Conservation (phyloP, 2,888 invertebrate species). For the Leucophora obtusa region DNA sequence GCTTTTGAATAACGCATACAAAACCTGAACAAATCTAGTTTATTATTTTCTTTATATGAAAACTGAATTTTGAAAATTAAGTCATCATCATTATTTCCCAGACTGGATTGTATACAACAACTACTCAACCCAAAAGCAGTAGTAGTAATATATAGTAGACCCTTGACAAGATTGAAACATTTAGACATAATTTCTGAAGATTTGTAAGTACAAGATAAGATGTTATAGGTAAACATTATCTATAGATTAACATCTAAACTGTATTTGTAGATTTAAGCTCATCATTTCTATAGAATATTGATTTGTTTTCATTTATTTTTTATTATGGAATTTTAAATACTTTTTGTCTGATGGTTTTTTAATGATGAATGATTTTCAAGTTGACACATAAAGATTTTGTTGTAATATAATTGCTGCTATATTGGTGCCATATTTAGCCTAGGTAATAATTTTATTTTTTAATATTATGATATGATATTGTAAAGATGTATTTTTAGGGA, state of each 20-base stretch:
- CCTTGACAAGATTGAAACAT: constrained; percentile 10
- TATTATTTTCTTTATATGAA: constrained; percentile 1
- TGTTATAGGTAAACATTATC: not conserved
- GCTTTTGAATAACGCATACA: not conserved
- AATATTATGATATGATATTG: not conserved
- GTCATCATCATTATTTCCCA: constrained; percentile 39
- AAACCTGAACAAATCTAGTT: constrained; percentile 34
- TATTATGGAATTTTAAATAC: constrained; percentile 11
- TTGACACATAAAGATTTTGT: constrained; percentile 44
- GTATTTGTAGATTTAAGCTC: constrained; percentile 12
- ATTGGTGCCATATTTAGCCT: constrained; percentile 17
- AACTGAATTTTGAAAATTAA: constrained; percentile 40
- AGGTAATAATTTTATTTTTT: not conserved
- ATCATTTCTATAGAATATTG: constrained; percentile 7
- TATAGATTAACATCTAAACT: constrained; percentile 16
- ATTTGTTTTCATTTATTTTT: not conserved
- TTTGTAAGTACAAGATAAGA: not conserved
- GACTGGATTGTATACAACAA: not conserved
- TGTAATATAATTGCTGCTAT: constrained; percentile 1
- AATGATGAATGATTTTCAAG: constrained; percentile 51
- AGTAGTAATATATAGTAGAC: constrained; percentile 18
- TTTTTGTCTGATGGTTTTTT: constrained; percentile 44
- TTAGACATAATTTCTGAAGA: constrained; percentile 8
- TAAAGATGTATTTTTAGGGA: not conserved
- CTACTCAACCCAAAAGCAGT: not conserved